Evolutionary conservation across 2,797 vertebrate species (phyloP), one percentile per base, ranked within the genome.

Genomic region (Tauraco hartlaubi): DNA sequence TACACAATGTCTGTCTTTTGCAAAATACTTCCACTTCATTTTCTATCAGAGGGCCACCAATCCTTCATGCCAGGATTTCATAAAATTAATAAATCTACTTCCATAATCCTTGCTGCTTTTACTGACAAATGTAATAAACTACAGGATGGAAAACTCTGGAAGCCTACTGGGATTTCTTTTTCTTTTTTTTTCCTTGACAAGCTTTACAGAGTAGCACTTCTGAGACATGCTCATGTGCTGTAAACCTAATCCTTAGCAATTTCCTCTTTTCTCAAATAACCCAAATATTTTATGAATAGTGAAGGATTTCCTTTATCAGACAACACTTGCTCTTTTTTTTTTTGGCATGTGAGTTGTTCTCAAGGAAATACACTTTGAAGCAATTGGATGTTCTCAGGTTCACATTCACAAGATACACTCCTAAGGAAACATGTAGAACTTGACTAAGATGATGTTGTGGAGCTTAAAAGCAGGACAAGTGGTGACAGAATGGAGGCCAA

Each of bases 231-330:
- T 98, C 92, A 97, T 96, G 96, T 94, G 94, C 96, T 95, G 92
- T 97, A 98, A 98, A 97, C 94, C 68, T 98, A 98, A 98, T 98
- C 98, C 97, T 90, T 91, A 97, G 97, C 97, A 98, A 98, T 98
- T 98, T 98, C 98, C 98, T 98, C 96, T 97, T 98, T 96, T 97
- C 96, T 96, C 93, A 97, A 97, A 98, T 97, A 97, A 97, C 74
- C n/a, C 58, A 96, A 97, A 96, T 97, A 98, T 96, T 97, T 98
- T 97, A 96, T 92, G 95, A 98, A 97, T 94, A 93, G 91, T 88
- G 94, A 97, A 97, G 95, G 77, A 96, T 96, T 97, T 98, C 97
- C 95, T 96, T 96, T 98, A 97, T 97, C 95, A 94, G 90, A 96
- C 86, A 97, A 92, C 90, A 90, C 78, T 97, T 77, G 13, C 12